Percentiles rank a stretch among this genome's conserved stretches.
phyloP scores from a whole-genome alignment of 2,888 invertebrate genomes.

The Pandemis cinnamomeana region DNA sequence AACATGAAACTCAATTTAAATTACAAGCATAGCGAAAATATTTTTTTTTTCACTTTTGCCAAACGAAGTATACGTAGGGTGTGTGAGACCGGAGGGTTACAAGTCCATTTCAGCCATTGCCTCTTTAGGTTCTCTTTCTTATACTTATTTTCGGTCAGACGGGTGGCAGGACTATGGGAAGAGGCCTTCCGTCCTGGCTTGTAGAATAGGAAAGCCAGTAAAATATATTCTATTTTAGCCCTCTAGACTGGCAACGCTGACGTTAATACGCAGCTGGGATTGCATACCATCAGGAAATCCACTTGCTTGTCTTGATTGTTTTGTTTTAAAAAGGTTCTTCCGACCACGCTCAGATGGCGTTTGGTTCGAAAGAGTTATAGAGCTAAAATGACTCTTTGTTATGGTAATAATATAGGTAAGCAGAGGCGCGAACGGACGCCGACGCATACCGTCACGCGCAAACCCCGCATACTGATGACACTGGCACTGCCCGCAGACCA shows the following conservation, averaged over 20 bases:
- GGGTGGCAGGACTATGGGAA: too few species aligned
- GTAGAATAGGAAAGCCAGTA: too few species aligned
- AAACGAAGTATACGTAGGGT: background rate
- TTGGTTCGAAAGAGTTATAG: conserved; percentile 27
- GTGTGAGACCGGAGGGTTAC: too few species aligned
- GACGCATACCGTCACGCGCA: conserved; percentile 77
- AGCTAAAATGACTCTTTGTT: conserved; percentile 46
- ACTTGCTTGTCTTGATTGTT: too few species aligned
- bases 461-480: conserved; percentile 73
- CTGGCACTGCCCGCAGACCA: conserved; percentile 36
- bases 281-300: too few species aligned
- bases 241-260: too few species aligned
- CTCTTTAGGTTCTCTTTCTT: background rate
- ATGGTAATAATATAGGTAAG: conserved; percentile 56
- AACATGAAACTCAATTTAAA: conserved; percentile 19
- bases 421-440: conserved; percentile 70
- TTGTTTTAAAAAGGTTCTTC: background rate
- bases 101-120: background rate
- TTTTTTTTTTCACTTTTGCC: background rate
- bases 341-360: conserved; percentile 14
- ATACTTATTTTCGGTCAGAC: too few species aligned
- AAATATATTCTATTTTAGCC: too few species aligned
- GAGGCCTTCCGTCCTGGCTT: too few species aligned
- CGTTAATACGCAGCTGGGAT: too few species aligned
- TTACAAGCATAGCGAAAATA: conserved; percentile 16